Base-by-base conservation (phyloP, 1,140 invertebrate genomes). In the Phymastichus coffea region DNA sequence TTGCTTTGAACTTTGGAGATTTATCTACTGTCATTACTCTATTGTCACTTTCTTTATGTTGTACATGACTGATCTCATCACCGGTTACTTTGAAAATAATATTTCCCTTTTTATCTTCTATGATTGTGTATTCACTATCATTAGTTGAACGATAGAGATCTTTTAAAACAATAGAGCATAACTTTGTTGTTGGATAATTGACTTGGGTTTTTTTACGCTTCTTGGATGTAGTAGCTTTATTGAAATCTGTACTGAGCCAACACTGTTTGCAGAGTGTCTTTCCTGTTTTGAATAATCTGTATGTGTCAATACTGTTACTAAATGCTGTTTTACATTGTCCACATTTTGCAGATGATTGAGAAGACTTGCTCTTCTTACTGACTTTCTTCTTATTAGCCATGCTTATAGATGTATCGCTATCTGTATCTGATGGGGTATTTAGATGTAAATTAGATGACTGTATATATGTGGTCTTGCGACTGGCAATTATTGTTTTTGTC, bases 131-230 rank as follows among this genome's bases (percentile, higher is more conserved):
- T 2, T 44, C 14, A 0, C 47, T 70, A 7, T 66, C 37, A 6
- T 62, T 30, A 3, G 47, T 55, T 2, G 23, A 64, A 2, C 74
- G 33, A 3, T 30, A 35, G 9, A 80, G 67, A 48, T 80, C 77
- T 49, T 73, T 70, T 1, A 80, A 38, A 8, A 75, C 71, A 12
- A 79, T 72, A 17, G 70, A 54, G 38, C 78, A 80, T 8, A 63
- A 37, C 65, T 68, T 75, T 0, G 71, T 78, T 19, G 56, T 57
- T 17, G 28, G 55, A 15, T 58, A 38, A 6, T 61, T 30, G 53
- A 54, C 15, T 49, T 25, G 12, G 35, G 28, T 9, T 2, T 37
- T 43, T 57, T 61, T 55, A 15, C 52, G 59, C 7, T 61, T 61
- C 26, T 61, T 61, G 19, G 52, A 23, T 20, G 35, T 26, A 6